Percentiles rank a stretch among this genome's conserved stretches.
These are phyloP conservation scores for Hypotaenidia okinawae DNA, from an alignment of 2,797 vertebrate species.

Conservation along the genomic window DNA sequence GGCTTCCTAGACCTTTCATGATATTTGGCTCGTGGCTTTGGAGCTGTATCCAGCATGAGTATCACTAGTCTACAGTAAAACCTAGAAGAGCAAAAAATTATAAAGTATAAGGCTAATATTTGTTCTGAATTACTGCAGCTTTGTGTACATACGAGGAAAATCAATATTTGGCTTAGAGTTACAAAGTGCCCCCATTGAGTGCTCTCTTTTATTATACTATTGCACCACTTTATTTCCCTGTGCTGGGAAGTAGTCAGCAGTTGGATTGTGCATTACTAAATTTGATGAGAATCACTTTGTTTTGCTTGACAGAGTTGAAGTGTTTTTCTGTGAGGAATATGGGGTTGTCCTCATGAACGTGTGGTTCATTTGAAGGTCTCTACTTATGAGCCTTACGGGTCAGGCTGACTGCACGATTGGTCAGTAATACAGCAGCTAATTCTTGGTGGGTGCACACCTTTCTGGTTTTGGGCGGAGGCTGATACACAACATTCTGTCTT, in stretches of 20 bases:
- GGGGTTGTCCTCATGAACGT: not conserved
- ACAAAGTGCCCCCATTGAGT: not conserved
- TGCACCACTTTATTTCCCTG: not conserved
- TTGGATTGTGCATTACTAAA: not conserved
- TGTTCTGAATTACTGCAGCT: not conserved
- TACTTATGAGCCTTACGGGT: not conserved
- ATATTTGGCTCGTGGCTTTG: not conserved
- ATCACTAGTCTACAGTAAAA: not conserved
- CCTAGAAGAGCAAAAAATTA: not conserved
- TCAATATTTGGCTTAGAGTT: not conserved
- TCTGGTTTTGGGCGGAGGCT: not conserved
- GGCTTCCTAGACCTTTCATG: not conserved
- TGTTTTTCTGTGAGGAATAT: not conserved
- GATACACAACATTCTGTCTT: conserved; percentile 8
- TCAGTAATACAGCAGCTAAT: not conserved
- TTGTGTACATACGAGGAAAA: not conserved
- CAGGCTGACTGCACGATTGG: not conserved
- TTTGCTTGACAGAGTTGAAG: not conserved
- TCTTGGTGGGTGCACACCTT: not conserved
- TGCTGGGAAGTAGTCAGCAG: not conserved
- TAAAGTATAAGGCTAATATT: not conserved
- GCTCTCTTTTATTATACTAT: not conserved
- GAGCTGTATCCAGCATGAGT: not conserved
- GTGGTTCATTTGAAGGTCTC: not conserved
- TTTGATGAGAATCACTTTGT: not conserved